Evolutionary conservation across 2,113 vertebrate species (phyloP), one percentile per base, ranked within the genome.

Genomic region (Channa maculata): DNA sequence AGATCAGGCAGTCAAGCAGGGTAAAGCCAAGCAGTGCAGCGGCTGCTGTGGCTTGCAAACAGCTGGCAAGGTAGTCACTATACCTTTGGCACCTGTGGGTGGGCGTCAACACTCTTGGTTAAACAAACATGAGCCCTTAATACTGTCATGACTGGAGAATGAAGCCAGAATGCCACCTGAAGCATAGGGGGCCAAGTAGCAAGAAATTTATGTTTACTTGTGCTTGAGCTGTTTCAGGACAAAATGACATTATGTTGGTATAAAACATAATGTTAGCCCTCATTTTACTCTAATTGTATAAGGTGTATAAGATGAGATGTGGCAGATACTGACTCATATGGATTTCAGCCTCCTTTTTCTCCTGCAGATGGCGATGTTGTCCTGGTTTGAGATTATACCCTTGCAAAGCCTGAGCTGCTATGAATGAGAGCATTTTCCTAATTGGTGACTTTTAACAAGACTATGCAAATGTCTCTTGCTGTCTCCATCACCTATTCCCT

Each of bases 321-420:
- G n/a, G 46, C 11, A 54, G n/a, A 24, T 45, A 24, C 24, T 24
- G 24, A 24, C 24, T 24, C 24, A 24, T 12, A 3, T 36, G 11
- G 33, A 33, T 50, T 39, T 36, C 10, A 53, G 6, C 54, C 5
- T 58, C 46, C 4, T 55, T 45, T 36, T 44, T 61, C 8, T 70
- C 94, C 94, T 94, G 90, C 73, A 95, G 94, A 93, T 93, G 94
- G 94, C 84, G 89, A 66, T 88, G 81, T 94, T 93, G 87, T 73
- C 65, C 83, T 89, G 78, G 82, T 72, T 68, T 87, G 65, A 58
- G 54, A n/a, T 36, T 6, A n/a, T 8, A 13, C 15, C 62, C 15
- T 37, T 10, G 46, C 48, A 51, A 63, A 69, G 39, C 52, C 54
- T 0, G 24, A 50, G 51, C 44, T 7, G 4, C 74, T 0, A 39